Evolutionary conservation across 37 sponge, comb jelly and placozoan species (phyloP).

Genomic region (Theonella swinhoei): DNA sequence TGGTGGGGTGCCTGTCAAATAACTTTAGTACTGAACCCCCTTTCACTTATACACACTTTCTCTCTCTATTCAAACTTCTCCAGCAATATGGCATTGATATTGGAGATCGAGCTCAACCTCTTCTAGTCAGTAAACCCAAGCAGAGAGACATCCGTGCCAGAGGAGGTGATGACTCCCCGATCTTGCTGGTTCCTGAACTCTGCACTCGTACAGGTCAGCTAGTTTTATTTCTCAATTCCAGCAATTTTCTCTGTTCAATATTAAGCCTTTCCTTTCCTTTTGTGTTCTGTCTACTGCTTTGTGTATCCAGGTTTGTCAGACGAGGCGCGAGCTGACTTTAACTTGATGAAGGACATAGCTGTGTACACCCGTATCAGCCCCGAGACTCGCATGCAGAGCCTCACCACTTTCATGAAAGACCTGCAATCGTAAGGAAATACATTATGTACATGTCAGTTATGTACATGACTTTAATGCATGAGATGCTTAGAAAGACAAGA

Average conservation of each 20-base stretch:
- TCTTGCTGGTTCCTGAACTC: conserved; percentile 91
- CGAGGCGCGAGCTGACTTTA: conserved; percentile 80
- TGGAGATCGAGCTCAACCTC: conserved; percentile 77
- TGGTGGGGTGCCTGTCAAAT: not conserved
- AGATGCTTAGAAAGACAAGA: too few species aligned
- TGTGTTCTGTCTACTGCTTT: not conserved
- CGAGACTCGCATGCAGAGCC: conserved; percentile 13
- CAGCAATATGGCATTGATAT: conserved; percentile 68
- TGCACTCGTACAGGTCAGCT: conserved; percentile 85
- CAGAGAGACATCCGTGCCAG: conserved; percentile 41
- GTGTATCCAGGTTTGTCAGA: conserved; percentile 62
- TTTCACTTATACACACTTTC: not conserved
- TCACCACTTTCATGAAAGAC: conserved; percentile 62
- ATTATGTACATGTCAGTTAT: too few species aligned
- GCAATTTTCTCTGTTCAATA: not conserved
- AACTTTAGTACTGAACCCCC: not conserved
- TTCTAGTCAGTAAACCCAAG: conserved; percentile 86
- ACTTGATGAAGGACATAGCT: conserved; percentile 83
- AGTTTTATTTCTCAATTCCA: not conserved
- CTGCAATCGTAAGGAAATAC: too few species aligned
- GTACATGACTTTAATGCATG: too few species aligned
- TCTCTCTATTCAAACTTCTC: not conserved
- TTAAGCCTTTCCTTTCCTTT: not conserved
- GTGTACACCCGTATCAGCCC: conserved; percentile 79
- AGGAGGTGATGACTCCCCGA: conserved; percentile 58